phyloP scores from a whole-genome alignment of 2,797 vertebrate species.

The Chrysocyon brachyurus region DNA sequence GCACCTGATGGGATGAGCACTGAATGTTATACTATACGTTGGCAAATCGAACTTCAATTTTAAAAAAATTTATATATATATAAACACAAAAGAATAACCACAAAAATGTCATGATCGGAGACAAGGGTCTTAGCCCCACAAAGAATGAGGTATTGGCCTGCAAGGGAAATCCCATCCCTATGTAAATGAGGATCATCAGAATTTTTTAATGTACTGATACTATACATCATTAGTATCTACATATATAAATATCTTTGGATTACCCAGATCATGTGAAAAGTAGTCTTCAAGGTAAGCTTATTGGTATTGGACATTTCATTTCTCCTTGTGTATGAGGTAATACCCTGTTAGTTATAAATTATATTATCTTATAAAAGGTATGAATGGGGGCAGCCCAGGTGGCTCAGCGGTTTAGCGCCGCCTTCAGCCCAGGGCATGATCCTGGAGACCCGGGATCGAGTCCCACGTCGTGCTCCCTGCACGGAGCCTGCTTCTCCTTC shows the following conservation, averaged over 20 bases:
- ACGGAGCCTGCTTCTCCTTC: too few species aligned
- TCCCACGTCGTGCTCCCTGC: too few species aligned
- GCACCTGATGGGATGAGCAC: too few species aligned
- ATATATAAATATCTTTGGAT: constrained; percentile 29
- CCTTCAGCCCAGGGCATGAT: too few species aligned
- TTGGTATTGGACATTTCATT: not conserved
- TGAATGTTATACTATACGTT: too few species aligned
- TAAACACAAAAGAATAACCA: constrained; percentile 11
- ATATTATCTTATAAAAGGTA: constrained; percentile 22
- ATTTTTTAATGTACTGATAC: not conserved
- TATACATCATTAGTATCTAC: not conserved
- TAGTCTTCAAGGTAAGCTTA: not conserved
- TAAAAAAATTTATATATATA: too few species aligned
- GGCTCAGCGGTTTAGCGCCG: too few species aligned
- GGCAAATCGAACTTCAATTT: too few species aligned
- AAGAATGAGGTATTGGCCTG: not conserved
- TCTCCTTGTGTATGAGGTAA: constrained; percentile 65
- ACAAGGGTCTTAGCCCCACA: not conserved
- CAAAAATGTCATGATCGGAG: constrained; percentile 19
- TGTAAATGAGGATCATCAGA: constrained; percentile 11
- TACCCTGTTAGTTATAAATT: constrained; percentile 26
- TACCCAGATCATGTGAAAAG: not conserved
- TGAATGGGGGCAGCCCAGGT: not conserved
- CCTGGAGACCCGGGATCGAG: too few species aligned
- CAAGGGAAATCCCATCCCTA: not conserved